Percentiles rank a stretch among this genome's conserved stretches.
These are phyloP conservation scores for Hydroisotoma schaefferi DNA, from an alignment of 2,888 invertebrate species.

Conservation along the genomic window DNA sequence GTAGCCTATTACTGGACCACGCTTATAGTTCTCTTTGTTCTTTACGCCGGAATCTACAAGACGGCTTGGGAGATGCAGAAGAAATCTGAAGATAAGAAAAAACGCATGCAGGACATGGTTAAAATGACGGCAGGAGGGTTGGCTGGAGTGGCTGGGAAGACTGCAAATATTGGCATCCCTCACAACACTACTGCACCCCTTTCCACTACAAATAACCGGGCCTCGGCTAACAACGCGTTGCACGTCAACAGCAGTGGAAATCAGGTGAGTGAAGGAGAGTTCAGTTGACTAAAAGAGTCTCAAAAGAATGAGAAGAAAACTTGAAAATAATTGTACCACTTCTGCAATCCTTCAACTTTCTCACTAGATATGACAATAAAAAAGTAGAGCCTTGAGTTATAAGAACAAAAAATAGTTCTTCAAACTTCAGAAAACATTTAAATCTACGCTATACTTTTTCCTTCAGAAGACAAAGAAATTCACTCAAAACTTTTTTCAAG, in stretches of 20 bases:
- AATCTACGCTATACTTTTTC: too few relatives aligned
- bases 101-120: conserved; percentile 93
- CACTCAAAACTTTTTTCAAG: too few relatives aligned
- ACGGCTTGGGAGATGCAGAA: conserved; percentile 97
- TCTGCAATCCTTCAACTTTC: too few relatives aligned
- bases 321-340: too few relatives aligned
- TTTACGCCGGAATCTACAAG: conserved; percentile 96
- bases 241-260: conserved; percentile 38
- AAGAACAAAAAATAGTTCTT: too few relatives aligned
- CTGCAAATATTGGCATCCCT: conserved; percentile 76
- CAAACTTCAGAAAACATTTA: too few relatives aligned
- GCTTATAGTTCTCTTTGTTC: conserved; percentile 84
- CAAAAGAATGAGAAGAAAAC: too few relatives aligned
- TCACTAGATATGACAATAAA: too few relatives aligned
- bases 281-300: too few relatives aligned
- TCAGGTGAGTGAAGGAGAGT: conserved; percentile 13
- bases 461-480: too few relatives aligned
- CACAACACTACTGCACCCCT: conserved; percentile 68
- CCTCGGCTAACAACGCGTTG: conserved; percentile 34
- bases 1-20: conserved; percentile 98
- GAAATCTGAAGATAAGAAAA: conserved; percentile 91
- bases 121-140: conserved; percentile 83
- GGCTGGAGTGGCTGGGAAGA: conserved; percentile 60
- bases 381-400: background rate
- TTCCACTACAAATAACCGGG: conserved; percentile 65